These are phyloP conservation scores for Drosophila watanabei DNA, from an alignment of 1,140 invertebrate species.

Conservation along the genomic window DNA sequence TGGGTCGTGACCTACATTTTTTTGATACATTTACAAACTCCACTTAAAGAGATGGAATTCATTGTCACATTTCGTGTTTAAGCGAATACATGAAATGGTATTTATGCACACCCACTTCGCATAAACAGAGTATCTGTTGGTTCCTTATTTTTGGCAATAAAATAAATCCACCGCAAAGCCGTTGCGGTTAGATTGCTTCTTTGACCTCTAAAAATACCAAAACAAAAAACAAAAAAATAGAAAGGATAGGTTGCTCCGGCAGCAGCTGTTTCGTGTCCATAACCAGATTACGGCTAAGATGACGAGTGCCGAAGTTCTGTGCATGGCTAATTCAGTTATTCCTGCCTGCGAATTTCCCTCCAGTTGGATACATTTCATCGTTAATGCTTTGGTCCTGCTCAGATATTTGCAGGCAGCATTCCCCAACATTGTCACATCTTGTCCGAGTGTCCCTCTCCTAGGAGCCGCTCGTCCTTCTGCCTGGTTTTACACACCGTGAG, in stretches of 20 bases:
- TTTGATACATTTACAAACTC: not conserved
- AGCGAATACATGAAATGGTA: not conserved
- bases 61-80: not conserved
- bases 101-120: constrained; percentile 20
- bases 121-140: constrained; percentile 12
- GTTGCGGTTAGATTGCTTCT: constrained; percentile 75
- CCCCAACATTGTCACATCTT: constrained; percentile 61
- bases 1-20: not conserved
- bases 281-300: constrained; percentile 12
- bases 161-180: constrained; percentile 83
- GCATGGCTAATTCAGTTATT: constrained; percentile 70
- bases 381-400: constrained; percentile 55
- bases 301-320: constrained; percentile 14
- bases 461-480: constrained; percentile 14
- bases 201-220: constrained; percentile 61
- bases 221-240: not conserved
- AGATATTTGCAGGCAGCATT: constrained; percentile 30
- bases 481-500: constrained; percentile 1
- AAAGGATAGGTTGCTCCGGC: not conserved
- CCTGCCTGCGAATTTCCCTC: constrained; percentile 7
- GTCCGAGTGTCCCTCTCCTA: constrained; percentile 63
- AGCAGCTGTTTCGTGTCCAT: constrained; percentile 35
- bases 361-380: constrained; percentile 35
- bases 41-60: not conserved
- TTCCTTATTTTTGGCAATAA: constrained; percentile 62